phyloP scores from a whole-genome alignment of 2,888 invertebrate species.

The Sinotaia quadrata region DNA sequence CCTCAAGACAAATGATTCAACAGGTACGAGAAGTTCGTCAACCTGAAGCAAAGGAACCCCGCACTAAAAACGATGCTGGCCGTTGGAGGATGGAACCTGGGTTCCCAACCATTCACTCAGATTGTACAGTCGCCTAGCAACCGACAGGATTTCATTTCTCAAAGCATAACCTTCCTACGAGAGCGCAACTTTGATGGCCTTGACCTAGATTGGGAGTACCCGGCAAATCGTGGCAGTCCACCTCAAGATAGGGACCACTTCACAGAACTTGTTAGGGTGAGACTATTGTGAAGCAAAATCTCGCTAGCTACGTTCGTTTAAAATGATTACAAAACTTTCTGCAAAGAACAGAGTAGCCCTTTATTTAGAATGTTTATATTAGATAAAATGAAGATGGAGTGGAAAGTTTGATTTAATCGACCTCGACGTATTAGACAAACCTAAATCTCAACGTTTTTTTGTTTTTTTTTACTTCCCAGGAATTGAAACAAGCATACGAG shows the following conservation, averaged over 20 bases:
- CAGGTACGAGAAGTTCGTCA: conserved; percentile 76
- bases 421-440: too few species aligned
- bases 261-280: conserved; percentile 52
- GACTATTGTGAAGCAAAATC: too few species aligned
- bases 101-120: conserved; percentile 76
- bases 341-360: too few species aligned
- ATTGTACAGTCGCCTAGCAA: conserved; percentile 53
- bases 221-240: conserved; percentile 72
- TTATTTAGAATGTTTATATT: too few species aligned
- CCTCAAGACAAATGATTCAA: too few species aligned
- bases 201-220: conserved; percentile 87
- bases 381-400: too few species aligned
- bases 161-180: conserved; percentile 52
- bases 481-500: conserved; percentile 58
- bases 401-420: too few species aligned
- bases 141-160: conserved; percentile 53
- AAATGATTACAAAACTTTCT: too few species aligned
- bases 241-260: conserved; percentile 59
- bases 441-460: too few species aligned
- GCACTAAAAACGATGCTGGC: conserved; percentile 88
- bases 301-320: too few species aligned
- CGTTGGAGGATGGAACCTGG: conserved; percentile 95
- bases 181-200: conserved; percentile 84
- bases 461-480: too few species aligned
- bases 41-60: conserved; percentile 77